Evolutionary conservation across 2,888 invertebrate genomes (phyloP), one percentile per base, ranked within the genome.

Genomic region (Cerastis rubricosa): DNA sequence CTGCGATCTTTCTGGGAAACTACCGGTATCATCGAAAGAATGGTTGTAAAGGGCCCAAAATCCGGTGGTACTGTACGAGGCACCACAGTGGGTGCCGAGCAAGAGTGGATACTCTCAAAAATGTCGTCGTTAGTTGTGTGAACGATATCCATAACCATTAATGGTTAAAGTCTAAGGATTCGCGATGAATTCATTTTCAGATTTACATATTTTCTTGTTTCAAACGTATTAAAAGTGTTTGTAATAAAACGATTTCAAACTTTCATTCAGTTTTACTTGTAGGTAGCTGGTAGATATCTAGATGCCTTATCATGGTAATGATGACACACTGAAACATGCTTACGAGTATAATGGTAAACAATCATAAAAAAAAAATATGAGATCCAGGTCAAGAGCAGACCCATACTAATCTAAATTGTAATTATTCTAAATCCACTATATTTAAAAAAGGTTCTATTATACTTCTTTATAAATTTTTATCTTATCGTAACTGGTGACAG

Each of bases 61-160:
- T n/a, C 9, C 82, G 76, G 6, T 81, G 81, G 81, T 71, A 54
- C 7, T 81, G 81, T 57, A 69, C 57, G 6, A 66, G 35, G 6
- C 40, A 67, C 35, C n/a, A 43, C n/a, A 54, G 22, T 47, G 73
- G 83, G 0, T 80, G 78, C n/a, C 65, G 69, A n/a, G 70, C 80
- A 7, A 69, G 51, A 22, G 25, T 78, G 17, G n/a, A 61, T 19
- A 80, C 78, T 25, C 35, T 57, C 2, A 71, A 80, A 12, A 54
- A 78, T 59, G n/a, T 69, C 7, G 59, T 80, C 17, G 12, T 69
- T 2, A 51, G 11, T 29, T 29, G 57, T 35, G 67, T n/a, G 47
- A 22, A 25, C 5, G 73, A 69, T 57, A 57, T 25, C 6, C 80
- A 80, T 63, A 80, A 78, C 22, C 63, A 63, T 61, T 35, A 9